phyloP scores from a whole-genome alignment of 2,113 vertebrate genomes.

The Scytalopus superciliaris region DNA sequence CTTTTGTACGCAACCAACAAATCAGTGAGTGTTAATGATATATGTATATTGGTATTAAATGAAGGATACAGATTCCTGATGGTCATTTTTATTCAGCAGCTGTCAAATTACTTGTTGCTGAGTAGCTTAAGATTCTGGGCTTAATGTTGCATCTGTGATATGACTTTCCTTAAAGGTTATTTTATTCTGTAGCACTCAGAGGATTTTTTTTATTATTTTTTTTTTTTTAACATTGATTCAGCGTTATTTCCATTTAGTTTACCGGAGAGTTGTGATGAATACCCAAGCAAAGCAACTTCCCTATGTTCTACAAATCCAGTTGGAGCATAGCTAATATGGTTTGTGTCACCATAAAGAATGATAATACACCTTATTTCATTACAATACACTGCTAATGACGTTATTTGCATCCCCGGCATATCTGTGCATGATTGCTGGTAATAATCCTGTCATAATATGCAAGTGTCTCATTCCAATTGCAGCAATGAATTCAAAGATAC shows the following conservation, averaged over 20 bases:
- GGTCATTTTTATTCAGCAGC: slow-evolving; percentile 8
- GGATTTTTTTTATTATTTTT: slow-evolving; percentile 23
- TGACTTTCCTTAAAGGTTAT: slow-evolving; percentile 58
- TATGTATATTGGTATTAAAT: not conserved
- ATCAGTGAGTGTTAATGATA: not conserved
- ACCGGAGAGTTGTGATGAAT: slow-evolving; percentile 76
- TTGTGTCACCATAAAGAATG: slow-evolving; percentile 84
- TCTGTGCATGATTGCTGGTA: slow-evolving; percentile 90
- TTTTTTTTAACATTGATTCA: slow-evolving; percentile 66
- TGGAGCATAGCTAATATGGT: slow-evolving; percentile 84
- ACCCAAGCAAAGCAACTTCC: slow-evolving; percentile 77
- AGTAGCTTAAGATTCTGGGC: slow-evolving; percentile 8
- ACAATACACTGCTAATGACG: slow-evolving; percentile 90
- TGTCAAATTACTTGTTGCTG: slow-evolving; percentile 63
- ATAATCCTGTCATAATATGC: slow-evolving; percentile 91
- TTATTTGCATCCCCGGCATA: slow-evolving; percentile 94
- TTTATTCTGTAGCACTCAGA: slow-evolving; percentile 47
- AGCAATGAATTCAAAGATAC: slow-evolving; percentile 90
- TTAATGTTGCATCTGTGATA: slow-evolving; percentile 34
- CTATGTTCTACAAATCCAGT: slow-evolving; percentile 77
- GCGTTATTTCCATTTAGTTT: slow-evolving; percentile 76
- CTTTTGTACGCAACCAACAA: not conserved
- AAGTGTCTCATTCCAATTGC: slow-evolving; percentile 87
- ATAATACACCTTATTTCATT: slow-evolving; percentile 86
- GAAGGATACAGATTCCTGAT: not conserved